Base-by-base conservation (phyloP, 2,797 vertebrate species). In the Chanos chanos region DNA sequence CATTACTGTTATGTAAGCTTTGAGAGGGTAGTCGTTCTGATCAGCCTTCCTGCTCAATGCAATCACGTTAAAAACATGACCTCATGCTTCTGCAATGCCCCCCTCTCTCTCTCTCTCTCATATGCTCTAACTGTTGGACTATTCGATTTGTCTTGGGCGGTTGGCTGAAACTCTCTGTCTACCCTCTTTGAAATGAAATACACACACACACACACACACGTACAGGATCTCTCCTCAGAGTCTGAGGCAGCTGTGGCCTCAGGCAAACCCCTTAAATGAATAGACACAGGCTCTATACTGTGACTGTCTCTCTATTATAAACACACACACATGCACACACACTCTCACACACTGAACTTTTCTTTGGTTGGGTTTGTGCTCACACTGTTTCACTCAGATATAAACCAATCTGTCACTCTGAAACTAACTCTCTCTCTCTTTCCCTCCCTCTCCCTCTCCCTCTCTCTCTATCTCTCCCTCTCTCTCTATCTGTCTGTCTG, bases 1-100 rank as follows among this genome's bases (percentile, higher is more conserved):
- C 33, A 16, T 61, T 68, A 24, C 28, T 68, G 31, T 73, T 73
- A 67, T 43, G 43, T 73, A 76, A 76, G 39, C 61, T 64, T 62
- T 70, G 65, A 73, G 58, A 49, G 30, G 39, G 13, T 24, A 67
- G 64, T 47, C 67, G 43, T 68, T 70, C 55, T 60, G 54, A 61
- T 66, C 72, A 69, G 68, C 57, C 59, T 39, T 56, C 22, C 28
- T 64, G 49, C 66, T 77, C 60, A 48, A 61, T 71, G 82, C 85
- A 85, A 83, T 89, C 86, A 86, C 83, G 79, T 78, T 82, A 85
- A 88, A 89, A 77, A 86, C 78, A 88, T 89, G 87, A 89, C 86
- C 87, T 91, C 89, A 91, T 87, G 85, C 81, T 82, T 75, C 83
- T 87, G 83, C 81, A 86, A 84, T 81, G 70, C 79, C 51, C 50